Percentiles rank a stretch among this genome's conserved stretches.
Conservation (phyloP, 2,888 invertebrate species). For the Hydroisotoma schaefferi region DNA sequence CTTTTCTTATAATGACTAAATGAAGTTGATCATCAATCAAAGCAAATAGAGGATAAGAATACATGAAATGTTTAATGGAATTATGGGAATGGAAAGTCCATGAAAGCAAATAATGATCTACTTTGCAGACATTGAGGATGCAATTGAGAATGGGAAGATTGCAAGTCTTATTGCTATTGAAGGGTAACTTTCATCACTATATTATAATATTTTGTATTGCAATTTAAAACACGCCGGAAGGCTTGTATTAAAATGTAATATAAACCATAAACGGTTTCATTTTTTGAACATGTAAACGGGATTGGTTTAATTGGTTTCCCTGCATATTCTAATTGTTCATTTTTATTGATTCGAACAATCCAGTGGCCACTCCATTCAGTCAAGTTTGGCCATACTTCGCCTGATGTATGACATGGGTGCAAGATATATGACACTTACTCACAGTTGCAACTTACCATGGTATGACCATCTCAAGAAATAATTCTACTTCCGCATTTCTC, state of each 20-base stretch:
- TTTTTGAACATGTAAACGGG: too few relatives aligned
- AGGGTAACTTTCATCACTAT: too few relatives aligned
- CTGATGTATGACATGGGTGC: conserved; percentile 86
- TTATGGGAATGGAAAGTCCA: neutral
- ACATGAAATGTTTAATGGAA: neutral
- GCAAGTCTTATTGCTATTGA: conserved; percentile 72
- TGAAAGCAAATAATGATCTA: neutral
- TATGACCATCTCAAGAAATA: conserved; percentile 47
- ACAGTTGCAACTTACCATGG: conserved; percentile 89
- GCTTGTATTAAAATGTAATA: too few relatives aligned
- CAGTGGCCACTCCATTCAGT: conserved; percentile 85
- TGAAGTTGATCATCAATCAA: too few relatives aligned
- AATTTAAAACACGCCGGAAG: too few relatives aligned
- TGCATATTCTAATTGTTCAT: too few relatives aligned
- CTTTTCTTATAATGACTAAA: neutral
- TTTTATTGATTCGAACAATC: too few relatives aligned
- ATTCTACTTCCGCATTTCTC: neutral
- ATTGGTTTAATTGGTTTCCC: neutral
- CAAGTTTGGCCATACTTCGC: conserved; percentile 79
- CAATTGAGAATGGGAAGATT: conserved; percentile 56
- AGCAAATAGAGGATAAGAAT: too few relatives aligned
- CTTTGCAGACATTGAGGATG: conserved; percentile 54
- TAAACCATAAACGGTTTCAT: too few relatives aligned
- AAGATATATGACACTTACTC: conserved; percentile 83
- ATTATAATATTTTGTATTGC: too few relatives aligned